These are phyloP conservation scores for Laticauda colubrina DNA, from an alignment of 2,113 vertebrate genomes.

Conservation along the genomic window DNA sequence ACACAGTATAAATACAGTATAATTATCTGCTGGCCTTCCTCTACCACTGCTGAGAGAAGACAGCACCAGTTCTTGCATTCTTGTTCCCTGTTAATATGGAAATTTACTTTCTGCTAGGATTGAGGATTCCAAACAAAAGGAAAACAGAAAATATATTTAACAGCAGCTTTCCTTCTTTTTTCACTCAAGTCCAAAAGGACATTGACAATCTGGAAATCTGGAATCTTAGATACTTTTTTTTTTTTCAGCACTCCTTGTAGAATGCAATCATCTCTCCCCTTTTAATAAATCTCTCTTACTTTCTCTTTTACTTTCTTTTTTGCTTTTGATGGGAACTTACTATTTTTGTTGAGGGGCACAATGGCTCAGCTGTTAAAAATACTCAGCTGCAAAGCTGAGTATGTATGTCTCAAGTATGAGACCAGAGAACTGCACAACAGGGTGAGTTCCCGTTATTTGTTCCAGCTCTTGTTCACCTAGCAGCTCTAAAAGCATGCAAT, in stretches of 20 bases:
- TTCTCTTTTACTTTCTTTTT: background rate
- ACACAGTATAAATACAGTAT: background rate
- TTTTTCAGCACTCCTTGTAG: background rate
- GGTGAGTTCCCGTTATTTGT: too few relatives aligned
- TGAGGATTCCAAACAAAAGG: background rate
- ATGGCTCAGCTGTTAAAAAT: background rate
- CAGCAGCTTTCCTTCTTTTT: background rate
- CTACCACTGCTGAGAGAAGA: background rate
- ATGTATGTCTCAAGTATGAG: too few relatives aligned
- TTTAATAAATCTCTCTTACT: background rate
- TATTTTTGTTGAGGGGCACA: background rate
- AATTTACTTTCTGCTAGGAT: background rate
- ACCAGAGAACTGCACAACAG: too few relatives aligned
- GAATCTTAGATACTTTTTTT: background rate
- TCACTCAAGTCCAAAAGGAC: background rate
- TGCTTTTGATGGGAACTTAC: background rate
- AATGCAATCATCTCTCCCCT: background rate
- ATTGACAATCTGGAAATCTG: background rate
- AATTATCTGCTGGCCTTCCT: background rate
- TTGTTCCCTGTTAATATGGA: too few relatives aligned
- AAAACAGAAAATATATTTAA: background rate
- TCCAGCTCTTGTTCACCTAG: too few relatives aligned
- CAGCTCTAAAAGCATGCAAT: too few relatives aligned
- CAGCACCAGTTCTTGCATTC: background rate
- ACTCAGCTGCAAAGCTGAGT: too few relatives aligned